Conservation (phyloP, 2,113 vertebrate genomes). For the Chrysemys picta region DNA sequence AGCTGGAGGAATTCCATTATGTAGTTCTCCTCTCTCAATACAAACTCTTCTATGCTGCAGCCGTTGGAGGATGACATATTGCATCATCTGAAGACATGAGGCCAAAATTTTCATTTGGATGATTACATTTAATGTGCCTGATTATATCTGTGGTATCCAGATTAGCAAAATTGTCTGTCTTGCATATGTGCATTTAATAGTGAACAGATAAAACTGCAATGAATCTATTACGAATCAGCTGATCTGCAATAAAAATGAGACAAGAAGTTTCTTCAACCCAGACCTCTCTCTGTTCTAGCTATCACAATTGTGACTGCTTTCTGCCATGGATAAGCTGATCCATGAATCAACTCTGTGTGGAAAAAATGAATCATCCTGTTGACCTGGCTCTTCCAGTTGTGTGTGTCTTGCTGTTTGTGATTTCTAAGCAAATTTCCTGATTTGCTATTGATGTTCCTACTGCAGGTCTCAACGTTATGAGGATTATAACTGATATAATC, state of each 20-base stretch:
- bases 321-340: background rate
- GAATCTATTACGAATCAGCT: background rate
- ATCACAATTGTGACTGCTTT: background rate
- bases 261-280: accelerated
- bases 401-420: background rate
- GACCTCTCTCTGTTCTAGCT: accelerated
- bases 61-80: background rate
- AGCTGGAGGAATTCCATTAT: accelerated
- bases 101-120: background rate
- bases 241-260: background rate
- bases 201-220: background rate
- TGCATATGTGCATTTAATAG: background rate
- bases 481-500: background rate
- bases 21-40: background rate
- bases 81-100: background rate
- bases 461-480: background rate
- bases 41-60: background rate
- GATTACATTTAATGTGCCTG: background rate
- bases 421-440: background rate
- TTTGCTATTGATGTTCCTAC: background rate
- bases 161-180: background rate
- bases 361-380: background rate
- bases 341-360: background rate
- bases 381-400: background rate
- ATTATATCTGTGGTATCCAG: background rate